Base-by-base conservation (phyloP, 2,797 vertebrate genomes). In the Liasis olivaceus region DNA sequence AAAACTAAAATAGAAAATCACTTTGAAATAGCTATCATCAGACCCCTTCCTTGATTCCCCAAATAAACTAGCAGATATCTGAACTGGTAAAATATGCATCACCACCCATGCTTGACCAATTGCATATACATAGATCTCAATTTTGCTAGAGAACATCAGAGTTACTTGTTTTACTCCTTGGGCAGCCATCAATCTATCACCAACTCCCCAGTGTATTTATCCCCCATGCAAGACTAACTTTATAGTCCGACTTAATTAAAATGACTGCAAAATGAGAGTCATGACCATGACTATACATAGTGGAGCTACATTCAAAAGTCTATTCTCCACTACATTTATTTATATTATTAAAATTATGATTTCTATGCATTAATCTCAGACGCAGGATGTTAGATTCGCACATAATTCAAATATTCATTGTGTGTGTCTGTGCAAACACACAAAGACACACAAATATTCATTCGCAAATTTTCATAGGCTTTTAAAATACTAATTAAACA, bases 191-290 rank as follows among this genome's bases (percentile, higher is more conserved):
- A 94, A 95, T 98, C 96, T 95, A 95, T 96, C 93, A 63, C 42
- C 90, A 69, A 88, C 94, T 96, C 96, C 96, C 94, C 89, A 92
- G 91, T 54, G 93, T 89, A 94, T 95, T 96, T 89, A 90, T 94
- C 95, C 94, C 95, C 97, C 96, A 97, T 92, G 97, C 96, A 97
- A 97, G 96, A 96, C 95, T 97, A 97, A 97, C 92, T 97, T 97
- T 96, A 96, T 96, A 0, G 0, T 94, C 94, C 91, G 96, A 97
- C 96, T 97, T 97, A 97, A 98, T 98, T 97, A 97, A 97, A 97
- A 97, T 95, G 95, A 97, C 97, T 97, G 96, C 94, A 96, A 94
- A 96, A 94, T 96, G 95, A 96, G 97, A 97, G 95, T 96, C 94
- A 96, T 47, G 60, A 91, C 93, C 95, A 89, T 96, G 92, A 96